Evolutionary conservation across 2,797 vertebrate species (phyloP).

Genomic region (Eupleurogrammus muticus): DNA sequence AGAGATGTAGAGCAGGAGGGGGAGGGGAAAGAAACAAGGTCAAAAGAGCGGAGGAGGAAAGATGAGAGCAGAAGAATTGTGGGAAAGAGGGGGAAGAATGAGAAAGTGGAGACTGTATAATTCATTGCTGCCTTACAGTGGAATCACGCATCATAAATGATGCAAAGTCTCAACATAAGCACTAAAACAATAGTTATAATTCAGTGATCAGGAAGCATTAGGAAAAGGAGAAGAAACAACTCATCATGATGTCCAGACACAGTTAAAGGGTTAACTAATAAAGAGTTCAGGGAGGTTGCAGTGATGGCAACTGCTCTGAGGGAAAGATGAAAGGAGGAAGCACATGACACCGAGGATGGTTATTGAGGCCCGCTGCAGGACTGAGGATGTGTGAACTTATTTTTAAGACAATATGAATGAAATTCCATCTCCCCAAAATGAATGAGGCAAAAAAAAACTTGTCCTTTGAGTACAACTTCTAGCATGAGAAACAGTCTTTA

Average conservation of each 20-base stretch:
- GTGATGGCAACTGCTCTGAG: background rate
- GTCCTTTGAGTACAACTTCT: background rate
- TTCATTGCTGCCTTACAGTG: slow-evolving; percentile 49
- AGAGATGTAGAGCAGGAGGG: slow-evolving; percentile 14
- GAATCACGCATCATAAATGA: slow-evolving; percentile 59
- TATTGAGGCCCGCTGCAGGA: slow-evolving; percentile 3
- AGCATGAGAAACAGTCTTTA: background rate
- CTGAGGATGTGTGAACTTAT: background rate
- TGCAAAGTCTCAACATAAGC: slow-evolving; percentile 32
- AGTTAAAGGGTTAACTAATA: background rate
- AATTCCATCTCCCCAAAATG: background rate
- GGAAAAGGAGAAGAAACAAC: slow-evolving; percentile 11
- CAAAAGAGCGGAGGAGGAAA: slow-evolving; percentile 33
- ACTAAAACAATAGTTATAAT: slow-evolving; percentile 13
- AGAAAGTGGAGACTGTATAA: slow-evolving; percentile 56
- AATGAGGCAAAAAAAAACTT: background rate
- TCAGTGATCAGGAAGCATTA: background rate
- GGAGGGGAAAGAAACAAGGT: slow-evolving; percentile 56
- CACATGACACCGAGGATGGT: slow-evolving; percentile 4
- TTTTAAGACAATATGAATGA: background rate
- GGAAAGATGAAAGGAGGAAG: slow-evolving; percentile 1
- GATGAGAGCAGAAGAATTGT: slow-evolving; percentile 19
- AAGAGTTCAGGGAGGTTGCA: slow-evolving; percentile 20
- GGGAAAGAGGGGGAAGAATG: slow-evolving; percentile 12
- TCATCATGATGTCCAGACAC: slow-evolving; percentile 17